These are phyloP conservation scores for Origma solitaria DNA, from an alignment of 2,113 vertebrate species.

Conservation along the genomic window DNA sequence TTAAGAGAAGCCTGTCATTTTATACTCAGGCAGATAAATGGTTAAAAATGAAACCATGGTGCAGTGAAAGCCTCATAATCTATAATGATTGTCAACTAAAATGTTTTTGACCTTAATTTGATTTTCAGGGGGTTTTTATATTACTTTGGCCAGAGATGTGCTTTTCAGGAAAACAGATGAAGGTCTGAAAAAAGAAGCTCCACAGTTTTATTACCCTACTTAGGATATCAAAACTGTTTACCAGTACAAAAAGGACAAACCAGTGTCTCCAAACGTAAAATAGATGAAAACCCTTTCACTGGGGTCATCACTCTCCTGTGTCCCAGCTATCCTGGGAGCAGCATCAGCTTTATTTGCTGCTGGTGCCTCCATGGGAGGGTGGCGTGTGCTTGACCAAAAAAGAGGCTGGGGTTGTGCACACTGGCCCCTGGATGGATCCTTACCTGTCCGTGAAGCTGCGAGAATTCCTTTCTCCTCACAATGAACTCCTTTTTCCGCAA, in stretches of 20 bases:
- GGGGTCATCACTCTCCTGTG: not conserved
- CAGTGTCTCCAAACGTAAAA: not conserved
- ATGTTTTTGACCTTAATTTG: not conserved
- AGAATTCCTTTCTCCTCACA: not conserved
- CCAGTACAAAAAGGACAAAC: not conserved
- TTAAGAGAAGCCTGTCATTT: not conserved
- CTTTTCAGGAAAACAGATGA: not conserved
- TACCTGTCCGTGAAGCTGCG: not conserved
- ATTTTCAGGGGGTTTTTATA: not conserved
- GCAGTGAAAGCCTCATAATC: not conserved
- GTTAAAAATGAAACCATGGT: not conserved
- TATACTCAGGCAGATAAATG: not conserved
- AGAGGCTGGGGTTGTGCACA: not conserved
- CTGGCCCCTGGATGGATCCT: not conserved
- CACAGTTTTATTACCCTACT: not conserved
- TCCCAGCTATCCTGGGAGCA: not conserved
- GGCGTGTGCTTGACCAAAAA: not conserved
- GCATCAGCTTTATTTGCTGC: not conserved
- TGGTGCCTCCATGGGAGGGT: too few relatives aligned
- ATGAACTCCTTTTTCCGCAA: not conserved
- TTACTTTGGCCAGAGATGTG: not conserved
- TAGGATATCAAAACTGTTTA: not conserved
- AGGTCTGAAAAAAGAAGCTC: not conserved
- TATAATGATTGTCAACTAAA: not conserved
- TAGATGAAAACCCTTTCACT: not conserved